Evolutionary conservation across 2,888 invertebrate species (phyloP), one percentile per base, ranked within the genome.

Genomic region (Microplitis deprimator): DNA sequence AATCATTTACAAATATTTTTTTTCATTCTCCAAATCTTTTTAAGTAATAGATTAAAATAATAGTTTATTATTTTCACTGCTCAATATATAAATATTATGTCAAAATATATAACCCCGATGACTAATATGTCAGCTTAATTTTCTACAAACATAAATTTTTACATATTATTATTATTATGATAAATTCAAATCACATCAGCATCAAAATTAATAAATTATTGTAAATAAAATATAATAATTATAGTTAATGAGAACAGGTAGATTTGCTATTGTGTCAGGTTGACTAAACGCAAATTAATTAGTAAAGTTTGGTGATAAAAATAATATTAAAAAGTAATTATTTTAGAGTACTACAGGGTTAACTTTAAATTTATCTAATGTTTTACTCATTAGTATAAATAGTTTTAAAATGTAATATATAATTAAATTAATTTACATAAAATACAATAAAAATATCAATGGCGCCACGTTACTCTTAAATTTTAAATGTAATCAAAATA

Each of bases 291-390:
- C 29, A 3, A 67, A 50, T 50, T 13, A 50, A 50, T 50, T 50
- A 13, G 13, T 13, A 50, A 50, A 10, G 50, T 50, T 50, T 50
- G 50, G 50, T 50, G 50, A 50, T 50, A 50, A 50, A 13, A 1
- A 50, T 50, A 50, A 61, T 61, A 38, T n/a, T 40, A 61, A 72
- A 62, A 39, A 16, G 61, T 8, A 40, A 65, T 67, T 64, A 74
- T 50, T 68, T 39, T 74, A 68, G 68, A 39, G 68, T 68, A 41
- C 59, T 68, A 74, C 74, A 74, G 74, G 74, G 74, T 74, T 74
- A 62, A 62, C 39, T 62, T 72, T 29, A 39, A 40, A 62, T 72
- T 62, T 72, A 61, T 62, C 62, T 61, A 62, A 72, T 39, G 38
- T 72, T 10, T 67, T 67, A 72, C 39, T 29, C 61, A 39, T 61